Base-by-base conservation (phyloP, 2,113 vertebrate species). In the Labeo catla region DNA sequence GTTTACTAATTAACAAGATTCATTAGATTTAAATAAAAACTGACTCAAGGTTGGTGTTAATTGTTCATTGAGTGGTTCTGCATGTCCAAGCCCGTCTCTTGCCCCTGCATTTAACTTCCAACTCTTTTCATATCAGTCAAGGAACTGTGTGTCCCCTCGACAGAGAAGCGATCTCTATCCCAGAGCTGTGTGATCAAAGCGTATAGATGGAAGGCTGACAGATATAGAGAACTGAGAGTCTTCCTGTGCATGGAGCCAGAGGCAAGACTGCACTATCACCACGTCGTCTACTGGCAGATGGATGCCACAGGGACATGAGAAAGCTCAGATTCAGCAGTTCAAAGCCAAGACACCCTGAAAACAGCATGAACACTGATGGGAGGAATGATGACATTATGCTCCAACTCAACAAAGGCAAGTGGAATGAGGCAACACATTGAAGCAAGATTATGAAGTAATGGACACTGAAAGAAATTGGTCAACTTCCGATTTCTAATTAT, bases 331-430 rank as follows among this genome's bases (percentile, higher is more conserved):
- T 47, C 74, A 83, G 61, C 39, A 50, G 86, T 74, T 87, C 78
- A 86, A 87, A 86, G 86, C 57, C 78, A 86, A 76, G 57, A 77
- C 72, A 54, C 84, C 63, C 50, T 79, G 49, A 87, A 88, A 81
- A 63, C 76, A 63, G 50, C 34, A 54, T 73, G 61, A 79, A 84
- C 52, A 81, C 57, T 77, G 43, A 80, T 65, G 49, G 68, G 50
- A 49, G 13, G 57, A 80, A 84, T 76, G 72, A 87, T 82, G 63
- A 68, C 85, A 63, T 73, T 84, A 72, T 73, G 65, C 81, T 80
- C 76, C 65, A 68, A 73, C 49, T 84, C 36, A 74, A 84, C 21
- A 36, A 83, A 49, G 49, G 28, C 76, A 50, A 54, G 19, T 66
- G 54, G 21, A 54, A 66, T 73, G 65, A 70, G 76, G 73, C 65